Conservation (phyloP, 2,113 vertebrate genomes). For the Lanius ludovicianus region DNA sequence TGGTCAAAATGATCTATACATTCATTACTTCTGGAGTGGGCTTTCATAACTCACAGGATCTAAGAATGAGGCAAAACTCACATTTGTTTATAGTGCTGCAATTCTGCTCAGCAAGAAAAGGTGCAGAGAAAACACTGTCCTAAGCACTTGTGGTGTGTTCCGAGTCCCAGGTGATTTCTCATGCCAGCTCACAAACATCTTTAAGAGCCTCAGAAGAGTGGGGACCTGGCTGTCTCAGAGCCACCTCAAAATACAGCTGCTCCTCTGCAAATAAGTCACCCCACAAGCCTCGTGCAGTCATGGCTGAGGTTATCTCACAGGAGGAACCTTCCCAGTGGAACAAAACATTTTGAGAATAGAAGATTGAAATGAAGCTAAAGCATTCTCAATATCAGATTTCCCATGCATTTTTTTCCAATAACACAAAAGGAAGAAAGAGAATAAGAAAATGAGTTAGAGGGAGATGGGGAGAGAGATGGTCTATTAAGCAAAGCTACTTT, state of each 20-base stretch:
- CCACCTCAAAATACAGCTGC: neutral
- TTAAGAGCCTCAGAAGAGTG: neutral
- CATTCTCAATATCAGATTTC: conserved; percentile 3
- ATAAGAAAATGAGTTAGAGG: conserved; percentile 43
- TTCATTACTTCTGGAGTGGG: conserved; percentile 31
- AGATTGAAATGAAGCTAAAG: conserved; percentile 27
- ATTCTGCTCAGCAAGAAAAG: conserved; percentile 17
- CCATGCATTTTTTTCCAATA: neutral
- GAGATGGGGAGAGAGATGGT: conserved; percentile 28
- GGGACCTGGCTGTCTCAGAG: neutral
- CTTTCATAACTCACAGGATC: conserved; percentile 35
- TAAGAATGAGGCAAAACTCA: conserved; percentile 40
- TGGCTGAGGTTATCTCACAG: neutral
- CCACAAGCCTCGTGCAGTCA: neutral
- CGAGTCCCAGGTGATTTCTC: conserved; percentile 3
- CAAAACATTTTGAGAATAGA: conserved; percentile 5
- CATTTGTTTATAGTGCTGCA: conserved; percentile 35
- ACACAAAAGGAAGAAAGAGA: conserved; percentile 16
- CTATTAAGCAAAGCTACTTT: conserved; percentile 21
- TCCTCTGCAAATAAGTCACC: neutral
- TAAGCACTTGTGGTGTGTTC: neutral
- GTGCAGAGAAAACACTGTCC: conserved; percentile 33
- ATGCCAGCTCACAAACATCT: neutral
- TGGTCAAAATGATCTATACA: conserved; percentile 60
- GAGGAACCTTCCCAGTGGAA: neutral